phyloP scores from a whole-genome alignment of 2,797 vertebrate species.

The Leptoclinus maculatus region DNA sequence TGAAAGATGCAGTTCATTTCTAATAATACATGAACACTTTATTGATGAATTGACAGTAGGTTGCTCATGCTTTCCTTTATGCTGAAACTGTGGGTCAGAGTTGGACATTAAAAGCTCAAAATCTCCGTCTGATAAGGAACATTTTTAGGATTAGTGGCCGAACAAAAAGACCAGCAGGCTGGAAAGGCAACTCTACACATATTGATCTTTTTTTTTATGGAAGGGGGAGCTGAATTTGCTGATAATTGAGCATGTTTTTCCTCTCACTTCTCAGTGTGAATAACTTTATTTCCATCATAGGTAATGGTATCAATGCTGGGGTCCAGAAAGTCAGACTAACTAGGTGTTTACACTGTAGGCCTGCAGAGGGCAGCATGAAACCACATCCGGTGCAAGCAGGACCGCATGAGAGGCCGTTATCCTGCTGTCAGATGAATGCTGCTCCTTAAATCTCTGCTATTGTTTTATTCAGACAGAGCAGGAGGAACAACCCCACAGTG shows the following conservation, averaged over 20 bases:
- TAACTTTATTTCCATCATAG: neutral
- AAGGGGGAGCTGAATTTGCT: neutral
- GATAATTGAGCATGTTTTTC: neutral
- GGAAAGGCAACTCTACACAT: neutral
- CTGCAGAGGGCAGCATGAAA: constrained; percentile 48
- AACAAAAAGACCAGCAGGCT: constrained; percentile 21
- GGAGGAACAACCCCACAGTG: neutral
- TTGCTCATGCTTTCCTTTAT: neutral
- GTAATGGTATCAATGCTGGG: neutral
- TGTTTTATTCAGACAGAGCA: neutral
- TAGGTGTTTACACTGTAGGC: neutral
- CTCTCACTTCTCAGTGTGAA: neutral
- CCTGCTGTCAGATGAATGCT: neutral
- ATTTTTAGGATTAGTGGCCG: neutral
- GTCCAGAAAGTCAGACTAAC: neutral
- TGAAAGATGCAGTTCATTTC: neutral
- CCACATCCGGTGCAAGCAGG: neutral
- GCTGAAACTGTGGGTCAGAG: no score
- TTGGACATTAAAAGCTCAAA: neutral
- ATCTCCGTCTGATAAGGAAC: neutral
- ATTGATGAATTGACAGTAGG: no score
- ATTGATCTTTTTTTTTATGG: neutral
- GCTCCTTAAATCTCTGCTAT: neutral
- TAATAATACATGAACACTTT: neutral
- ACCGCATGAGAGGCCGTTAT: neutral